Conservation (phyloP, 2,888 invertebrate genomes). For the Pseudolycoriella hygida region DNA sequence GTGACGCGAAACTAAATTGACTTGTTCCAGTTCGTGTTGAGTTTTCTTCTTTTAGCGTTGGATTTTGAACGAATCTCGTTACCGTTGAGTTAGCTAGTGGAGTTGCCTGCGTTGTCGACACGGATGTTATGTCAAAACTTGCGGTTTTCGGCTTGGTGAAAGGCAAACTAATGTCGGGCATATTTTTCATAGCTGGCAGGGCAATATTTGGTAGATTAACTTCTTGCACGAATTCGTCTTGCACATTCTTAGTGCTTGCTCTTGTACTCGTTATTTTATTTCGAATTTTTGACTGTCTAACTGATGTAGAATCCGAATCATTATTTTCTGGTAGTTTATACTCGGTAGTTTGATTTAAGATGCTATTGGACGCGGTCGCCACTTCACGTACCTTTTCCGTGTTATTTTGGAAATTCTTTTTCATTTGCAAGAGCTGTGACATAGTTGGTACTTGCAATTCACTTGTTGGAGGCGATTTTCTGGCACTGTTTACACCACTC, state of each 20-base stretch:
- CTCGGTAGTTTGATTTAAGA: slow-evolving; percentile 17
- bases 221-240: slow-evolving; percentile 27
- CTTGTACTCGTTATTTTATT: slow-evolving; percentile 13
- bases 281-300: slow-evolving; percentile 14
- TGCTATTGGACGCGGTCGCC: slow-evolving; percentile 27
- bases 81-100: not conserved
- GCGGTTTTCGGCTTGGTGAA: not conserved
- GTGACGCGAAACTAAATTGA: not conserved
- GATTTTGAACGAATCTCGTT: not conserved
- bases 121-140: not conserved
- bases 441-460: slow-evolving; percentile 44
- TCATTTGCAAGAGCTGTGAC: slow-evolving; percentile 42
- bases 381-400: slow-evolving; percentile 37
- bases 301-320: not conserved
- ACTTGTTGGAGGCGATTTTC: slow-evolving; percentile 12
- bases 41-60: not conserved
- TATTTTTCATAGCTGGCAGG: slow-evolving; percentile 23
- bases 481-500: slow-evolving; percentile 1
- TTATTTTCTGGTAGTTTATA: slow-evolving; percentile 13
- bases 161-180: not conserved
- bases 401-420: slow-evolving; percentile 35
- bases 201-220: slow-evolving; percentile 34
- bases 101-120: not conserved
- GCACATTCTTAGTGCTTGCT: slow-evolving; percentile 14
- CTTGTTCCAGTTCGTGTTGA: not conserved